Evolutionary conservation across 2,888 invertebrate species (phyloP), one percentile per base, ranked within the genome.

Genomic region (Plusia festucae): DNA sequence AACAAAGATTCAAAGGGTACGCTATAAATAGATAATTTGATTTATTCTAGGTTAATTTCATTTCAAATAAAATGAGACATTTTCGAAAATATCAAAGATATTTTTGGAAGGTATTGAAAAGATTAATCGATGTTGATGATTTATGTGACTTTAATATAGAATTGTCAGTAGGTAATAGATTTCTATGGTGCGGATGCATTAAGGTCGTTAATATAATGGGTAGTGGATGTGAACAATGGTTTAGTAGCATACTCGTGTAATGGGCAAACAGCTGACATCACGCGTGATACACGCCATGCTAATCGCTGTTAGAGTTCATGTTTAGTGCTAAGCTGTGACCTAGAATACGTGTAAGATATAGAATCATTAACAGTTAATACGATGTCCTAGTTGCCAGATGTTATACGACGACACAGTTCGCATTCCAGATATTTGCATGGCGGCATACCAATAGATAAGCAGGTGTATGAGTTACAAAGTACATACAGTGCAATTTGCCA

Each of bases 1-100:
- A 83, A 86, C 82, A 83, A 78, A 81, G 75, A 79, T 79, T 73
- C 73, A 73, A 76, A 72, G 72, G 72, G 62, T 72, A 15, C 55
- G 53, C 60, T 73, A 70, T 66, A 73, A 73, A 73, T 73, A 73
- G 70, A 73, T 53, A 73, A 70, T 62, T 66, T 66, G 73, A 70
- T 73, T 73, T 73, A 73, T 73, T 52, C 34, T 34, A 53, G 20
- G 51, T 56, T 57, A 32, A 53, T 54, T 56, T 54, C 30, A 30
- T 44, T 63, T 46, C 61, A 63, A 30, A 59, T 58, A 34, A 56
- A 22, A 60, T 65, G 20, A 61, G 59, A 65, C 57, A 76, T 56
- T 62, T 58, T 60, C 46, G 55, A 52, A 27, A 61, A 30, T 52
- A 52, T 68, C 59, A 22, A 64, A 53, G 20, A 58, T 53, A 32